phyloP scores from a whole-genome alignment of 1,140 invertebrate genomes.

The Cyphomyrmex costatus region DNA sequence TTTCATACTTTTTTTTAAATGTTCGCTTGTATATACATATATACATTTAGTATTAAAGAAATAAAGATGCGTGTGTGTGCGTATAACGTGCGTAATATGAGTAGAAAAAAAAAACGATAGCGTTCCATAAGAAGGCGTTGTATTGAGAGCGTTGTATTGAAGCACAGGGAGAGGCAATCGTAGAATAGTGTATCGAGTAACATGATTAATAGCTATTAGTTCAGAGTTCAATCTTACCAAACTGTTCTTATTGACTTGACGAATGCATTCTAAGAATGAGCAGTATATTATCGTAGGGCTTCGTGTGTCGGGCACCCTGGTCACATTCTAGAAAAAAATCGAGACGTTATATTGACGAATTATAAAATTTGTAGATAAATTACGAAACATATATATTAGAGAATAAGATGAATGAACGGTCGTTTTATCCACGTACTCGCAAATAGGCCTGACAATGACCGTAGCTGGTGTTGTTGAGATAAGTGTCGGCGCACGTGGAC shows the following conservation, averaged over 20 bases:
- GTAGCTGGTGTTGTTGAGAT: slow-evolving; percentile 79
- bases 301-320: slow-evolving; percentile 55
- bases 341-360: slow-evolving; percentile 6
- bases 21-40: background rate
- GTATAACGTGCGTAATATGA: background rate
- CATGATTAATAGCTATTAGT: slow-evolving; percentile 28
- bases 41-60: background rate
- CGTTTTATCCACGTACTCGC: slow-evolving; percentile 68
- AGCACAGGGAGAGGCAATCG: background rate
- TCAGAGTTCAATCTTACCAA: slow-evolving; percentile 75
- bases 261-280: slow-evolving; percentile 82
- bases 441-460: slow-evolving; percentile 79
- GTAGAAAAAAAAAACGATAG: background rate
- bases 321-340: slow-evolving; percentile 77
- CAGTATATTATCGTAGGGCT: slow-evolving; percentile 78
- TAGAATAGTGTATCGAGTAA: slow-evolving; percentile 21
- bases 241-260: slow-evolving; percentile 81
- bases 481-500: slow-evolving; percentile 77
- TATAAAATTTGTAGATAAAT: background rate
- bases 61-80: background rate
- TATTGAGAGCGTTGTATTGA: slow-evolving; percentile 1
- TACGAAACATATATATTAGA: background rate
- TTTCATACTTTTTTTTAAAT: background rate
- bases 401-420: slow-evolving; percentile 8
- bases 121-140: background rate